A percentile compares a stretch with the other conserved stretches of the same genome.
Conservation (phyloP, 2,888 invertebrate species). For the Torymus auratus region DNA sequence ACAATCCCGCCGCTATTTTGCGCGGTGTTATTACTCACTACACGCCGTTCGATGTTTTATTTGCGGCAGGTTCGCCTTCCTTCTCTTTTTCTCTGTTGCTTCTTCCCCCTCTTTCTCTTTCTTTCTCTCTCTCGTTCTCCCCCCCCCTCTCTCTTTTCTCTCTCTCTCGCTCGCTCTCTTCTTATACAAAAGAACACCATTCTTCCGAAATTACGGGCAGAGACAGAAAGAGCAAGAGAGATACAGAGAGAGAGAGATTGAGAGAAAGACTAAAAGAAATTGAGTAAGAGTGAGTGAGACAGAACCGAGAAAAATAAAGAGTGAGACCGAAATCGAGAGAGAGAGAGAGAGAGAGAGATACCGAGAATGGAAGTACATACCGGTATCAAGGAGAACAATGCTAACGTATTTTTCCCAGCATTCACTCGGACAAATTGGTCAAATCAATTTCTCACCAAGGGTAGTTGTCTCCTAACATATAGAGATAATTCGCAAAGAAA, state of each 20-base stretch:
- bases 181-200: not conserved
- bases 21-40: slow-evolving; percentile 59
- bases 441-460: slow-evolving; percentile 49
- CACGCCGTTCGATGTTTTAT: slow-evolving; percentile 47
- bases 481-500: slow-evolving; percentile 42
- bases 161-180: not conserved
- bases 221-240: too few relatives aligned
- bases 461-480: slow-evolving; percentile 19
- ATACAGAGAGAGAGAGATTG: not conserved
- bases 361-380: not conserved
- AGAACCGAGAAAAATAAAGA: too few relatives aligned
- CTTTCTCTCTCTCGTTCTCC: not conserved
- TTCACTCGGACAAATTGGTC: slow-evolving; percentile 43
- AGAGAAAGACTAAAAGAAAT: not conserved
- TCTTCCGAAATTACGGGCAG: too few relatives aligned
- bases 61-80: not conserved
- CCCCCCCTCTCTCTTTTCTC: not conserved
- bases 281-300: not conserved
- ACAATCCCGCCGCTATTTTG: slow-evolving; percentile 50
- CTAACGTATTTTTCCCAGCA: slow-evolving; percentile 57
- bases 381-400: slow-evolving; percentile 53
- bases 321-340: too few relatives aligned
- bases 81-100: not conserved
- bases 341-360: not conserved
- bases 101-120: not conserved